Evolutionary conservation across 2,888 invertebrate species (phyloP).

Genomic region (Nycteola revayana): DNA sequence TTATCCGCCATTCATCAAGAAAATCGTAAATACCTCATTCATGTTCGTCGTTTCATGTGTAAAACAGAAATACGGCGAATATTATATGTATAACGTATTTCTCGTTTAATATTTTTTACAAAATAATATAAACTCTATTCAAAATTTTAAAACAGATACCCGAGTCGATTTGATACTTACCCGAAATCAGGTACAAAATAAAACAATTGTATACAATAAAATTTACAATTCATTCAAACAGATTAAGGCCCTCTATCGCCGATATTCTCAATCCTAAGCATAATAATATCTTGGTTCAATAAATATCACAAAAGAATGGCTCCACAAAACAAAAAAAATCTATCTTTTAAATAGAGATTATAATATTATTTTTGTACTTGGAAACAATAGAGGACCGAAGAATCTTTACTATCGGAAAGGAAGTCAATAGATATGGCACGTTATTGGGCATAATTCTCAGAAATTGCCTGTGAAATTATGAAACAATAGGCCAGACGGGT

Average conservation of each 20-base stretch:
- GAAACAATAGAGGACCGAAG: constrained; percentile 62
- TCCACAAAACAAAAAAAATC: constrained; percentile 48
- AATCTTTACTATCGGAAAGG: constrained; percentile 73
- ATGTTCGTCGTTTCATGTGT: too few relatives aligned
- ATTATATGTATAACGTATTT: too few relatives aligned
- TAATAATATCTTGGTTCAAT: constrained; percentile 56
- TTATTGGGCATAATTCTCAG: constrained; percentile 61
- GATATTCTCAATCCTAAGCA: constrained; percentile 36
- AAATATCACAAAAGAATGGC: constrained; percentile 58
- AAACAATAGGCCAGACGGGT: constrained; percentile 56
- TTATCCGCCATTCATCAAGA: too few relatives aligned
- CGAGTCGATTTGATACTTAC: constrained; percentile 1
- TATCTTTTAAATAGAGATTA: constrained; percentile 64
- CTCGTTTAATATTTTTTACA: too few relatives aligned
- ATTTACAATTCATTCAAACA: constrained; percentile 28
- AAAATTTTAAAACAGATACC: too few relatives aligned
- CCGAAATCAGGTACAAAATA: constrained; percentile 6
- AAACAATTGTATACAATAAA: constrained; percentile 27
- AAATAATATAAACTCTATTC: too few relatives aligned
- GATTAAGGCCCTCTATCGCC: constrained; percentile 25
- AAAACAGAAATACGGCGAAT: too few relatives aligned
- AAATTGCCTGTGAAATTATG: constrained; percentile 52
- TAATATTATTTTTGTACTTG: constrained; percentile 66
- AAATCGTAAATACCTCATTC: too few relatives aligned
- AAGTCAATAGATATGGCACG: constrained; percentile 70